phyloP scores from a whole-genome alignment of 1,140 invertebrate species.

The Bombus confusus region DNA sequence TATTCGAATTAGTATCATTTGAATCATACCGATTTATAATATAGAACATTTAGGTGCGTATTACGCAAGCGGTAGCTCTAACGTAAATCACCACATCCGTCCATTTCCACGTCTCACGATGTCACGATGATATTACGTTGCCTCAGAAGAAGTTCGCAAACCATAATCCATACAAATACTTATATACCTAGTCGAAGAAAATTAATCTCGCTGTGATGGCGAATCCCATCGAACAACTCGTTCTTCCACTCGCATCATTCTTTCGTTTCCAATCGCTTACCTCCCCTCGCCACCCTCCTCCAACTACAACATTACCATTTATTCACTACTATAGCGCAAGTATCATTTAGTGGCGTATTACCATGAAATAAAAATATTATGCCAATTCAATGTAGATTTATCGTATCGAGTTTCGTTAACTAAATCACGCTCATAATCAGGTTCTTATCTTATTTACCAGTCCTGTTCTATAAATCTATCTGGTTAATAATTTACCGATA shows the following conservation, averaged over 20 bases:
- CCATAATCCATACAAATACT: background rate
- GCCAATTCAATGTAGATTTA: background rate
- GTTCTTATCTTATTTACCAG: background rate
- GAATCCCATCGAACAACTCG: background rate
- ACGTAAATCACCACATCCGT: no score
- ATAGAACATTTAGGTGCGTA: no score
- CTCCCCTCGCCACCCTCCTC: no score
- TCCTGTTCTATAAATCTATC: conserved; percentile 1
- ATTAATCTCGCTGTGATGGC: background rate
- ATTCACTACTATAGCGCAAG: background rate
- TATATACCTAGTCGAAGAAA: background rate
- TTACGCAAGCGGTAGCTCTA: no score
- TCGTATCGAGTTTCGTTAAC: background rate
- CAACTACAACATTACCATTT: no score
- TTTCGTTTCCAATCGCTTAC: background rate
- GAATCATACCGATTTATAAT: no score
- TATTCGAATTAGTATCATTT: no score
- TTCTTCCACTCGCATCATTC: background rate
- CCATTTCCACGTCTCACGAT: no score
- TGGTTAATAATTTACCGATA: conserved; percentile 3
- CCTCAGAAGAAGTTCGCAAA: no score
- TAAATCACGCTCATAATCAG: background rate
- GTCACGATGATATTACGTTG: no score
- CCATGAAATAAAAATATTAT: background rate
- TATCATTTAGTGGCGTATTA: background rate